Evolutionary conservation across 2,113 vertebrate species (phyloP).

Genomic region (Oxygymnocypris stewartii): DNA sequence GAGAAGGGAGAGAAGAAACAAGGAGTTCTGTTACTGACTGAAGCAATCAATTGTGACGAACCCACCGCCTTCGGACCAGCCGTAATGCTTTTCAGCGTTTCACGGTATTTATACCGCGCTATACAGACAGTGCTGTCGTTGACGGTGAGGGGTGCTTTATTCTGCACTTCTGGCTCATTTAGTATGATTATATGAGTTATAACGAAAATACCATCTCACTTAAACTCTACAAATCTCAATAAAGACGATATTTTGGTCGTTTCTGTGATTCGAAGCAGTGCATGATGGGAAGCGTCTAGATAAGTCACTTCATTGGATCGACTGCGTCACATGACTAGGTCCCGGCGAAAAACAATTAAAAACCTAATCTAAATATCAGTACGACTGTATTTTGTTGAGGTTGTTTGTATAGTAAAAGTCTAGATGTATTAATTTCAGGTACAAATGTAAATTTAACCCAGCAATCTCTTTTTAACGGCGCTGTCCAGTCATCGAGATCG

Average conservation of each 20-base stretch:
- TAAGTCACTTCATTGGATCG: too few relatives aligned
- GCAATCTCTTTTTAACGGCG: too few relatives aligned
- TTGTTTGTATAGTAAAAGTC: background rate
- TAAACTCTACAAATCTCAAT: background rate
- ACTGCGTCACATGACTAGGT: background rate
- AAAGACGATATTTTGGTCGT: background rate
- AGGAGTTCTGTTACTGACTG: slow-evolving; percentile 64
- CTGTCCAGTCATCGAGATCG: too few relatives aligned
- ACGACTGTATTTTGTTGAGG: background rate
- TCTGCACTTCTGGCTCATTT: rapidly evolving
- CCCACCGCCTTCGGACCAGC: slow-evolving; percentile 65
- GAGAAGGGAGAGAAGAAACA: slow-evolving; percentile 64
- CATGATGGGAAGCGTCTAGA: slow-evolving; percentile 39
- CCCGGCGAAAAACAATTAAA: background rate
- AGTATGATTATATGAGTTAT: background rate
- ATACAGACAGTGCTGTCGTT: rapidly evolving
- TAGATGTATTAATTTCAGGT: background rate
- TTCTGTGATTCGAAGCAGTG: slow-evolving; percentile 14
- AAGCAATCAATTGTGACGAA: slow-evolving; percentile 61
- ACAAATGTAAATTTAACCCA: too few relatives aligned
- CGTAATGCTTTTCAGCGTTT: too few relatives aligned
- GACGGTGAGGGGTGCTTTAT: rapidly evolving
- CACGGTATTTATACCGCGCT: background rate
- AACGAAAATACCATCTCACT: background rate
- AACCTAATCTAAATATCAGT: background rate